Conservation (phyloP, 2,113 vertebrate species). For the Procavia capensis region DNA sequence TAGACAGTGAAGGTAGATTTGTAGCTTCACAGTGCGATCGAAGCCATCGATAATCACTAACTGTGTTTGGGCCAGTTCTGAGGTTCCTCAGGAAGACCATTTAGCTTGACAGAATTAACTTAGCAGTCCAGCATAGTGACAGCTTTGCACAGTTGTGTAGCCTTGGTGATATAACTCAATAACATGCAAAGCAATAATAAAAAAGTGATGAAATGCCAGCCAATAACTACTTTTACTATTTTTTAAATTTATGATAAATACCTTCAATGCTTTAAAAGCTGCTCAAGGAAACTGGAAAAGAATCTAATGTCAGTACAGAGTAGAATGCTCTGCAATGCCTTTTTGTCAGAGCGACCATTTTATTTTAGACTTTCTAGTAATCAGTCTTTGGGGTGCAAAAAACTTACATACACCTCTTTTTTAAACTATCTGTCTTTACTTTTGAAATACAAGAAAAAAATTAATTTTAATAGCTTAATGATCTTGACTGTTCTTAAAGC, state of each 20-base stretch:
- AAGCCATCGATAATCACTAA: not conserved
- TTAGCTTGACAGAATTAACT: not conserved
- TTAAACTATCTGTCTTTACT: not conserved
- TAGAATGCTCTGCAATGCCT: not conserved
- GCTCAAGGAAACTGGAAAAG: constrained; percentile 9
- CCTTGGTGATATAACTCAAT: not conserved
- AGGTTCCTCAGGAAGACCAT: not conserved
- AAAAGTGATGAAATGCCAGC: not conserved
- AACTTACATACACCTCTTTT: not conserved
- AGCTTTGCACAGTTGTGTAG: not conserved
- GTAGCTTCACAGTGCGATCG: not conserved
- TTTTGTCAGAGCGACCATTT: not conserved
- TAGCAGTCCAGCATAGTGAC: not conserved
- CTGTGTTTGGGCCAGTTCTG: not conserved
- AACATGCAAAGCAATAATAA: not conserved
- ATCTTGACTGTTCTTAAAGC: not conserved
- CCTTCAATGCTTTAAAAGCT: not conserved
- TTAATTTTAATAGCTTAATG: not conserved
- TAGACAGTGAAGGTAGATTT: not conserved
- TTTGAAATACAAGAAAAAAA: constrained; percentile 25
- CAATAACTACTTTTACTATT: not conserved
- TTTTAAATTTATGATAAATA: not conserved
- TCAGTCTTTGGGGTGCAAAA: not conserved
- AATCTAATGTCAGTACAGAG: not conserved
- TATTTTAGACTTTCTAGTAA: not conserved